These are phyloP conservation scores for Crenuchus spilurus DNA, from an alignment of 2,797 vertebrate species.

Conservation along the genomic window DNA sequence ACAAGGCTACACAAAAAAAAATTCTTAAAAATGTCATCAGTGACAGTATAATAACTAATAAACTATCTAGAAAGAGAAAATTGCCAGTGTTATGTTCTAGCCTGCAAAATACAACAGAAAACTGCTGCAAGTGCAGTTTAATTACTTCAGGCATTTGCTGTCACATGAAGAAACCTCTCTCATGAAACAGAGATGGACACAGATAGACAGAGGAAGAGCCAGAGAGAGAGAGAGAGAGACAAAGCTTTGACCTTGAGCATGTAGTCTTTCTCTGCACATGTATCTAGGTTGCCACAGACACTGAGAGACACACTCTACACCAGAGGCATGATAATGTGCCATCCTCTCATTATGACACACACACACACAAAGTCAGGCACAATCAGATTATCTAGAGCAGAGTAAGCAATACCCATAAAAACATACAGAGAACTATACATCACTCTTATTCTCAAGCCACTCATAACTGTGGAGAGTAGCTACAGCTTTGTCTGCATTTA, in stretches of 20 bases:
- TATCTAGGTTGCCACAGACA: slow-evolving; percentile 34
- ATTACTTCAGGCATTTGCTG: not conserved
- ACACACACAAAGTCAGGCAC: not conserved
- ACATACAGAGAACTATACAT: no score
- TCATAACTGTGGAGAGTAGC: no score
- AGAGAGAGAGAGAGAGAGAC: slow-evolving; percentile 13
- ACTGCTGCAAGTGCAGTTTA: not conserved
- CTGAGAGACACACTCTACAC: slow-evolving; percentile 29
- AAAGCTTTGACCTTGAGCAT: slow-evolving; percentile 45
- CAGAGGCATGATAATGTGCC: slow-evolving; percentile 38
- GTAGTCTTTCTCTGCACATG: slow-evolving; percentile 9
- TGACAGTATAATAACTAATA: not conserved
- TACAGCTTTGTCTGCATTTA: no score
- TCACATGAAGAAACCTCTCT: not conserved
- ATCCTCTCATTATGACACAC: slow-evolving; percentile 15
- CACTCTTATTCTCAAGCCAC: no score
- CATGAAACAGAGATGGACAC: not conserved
- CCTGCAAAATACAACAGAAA: not conserved
- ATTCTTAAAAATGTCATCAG: not conserved
- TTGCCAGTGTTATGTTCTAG: not conserved
- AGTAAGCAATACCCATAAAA: no score
- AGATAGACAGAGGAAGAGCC: not conserved
- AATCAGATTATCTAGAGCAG: slow-evolving; percentile 1
- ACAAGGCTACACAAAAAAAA: not conserved
- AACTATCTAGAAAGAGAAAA: not conserved